Base-by-base conservation (phyloP, 2,113 vertebrate genomes). In the Caranx melampygus region DNA sequence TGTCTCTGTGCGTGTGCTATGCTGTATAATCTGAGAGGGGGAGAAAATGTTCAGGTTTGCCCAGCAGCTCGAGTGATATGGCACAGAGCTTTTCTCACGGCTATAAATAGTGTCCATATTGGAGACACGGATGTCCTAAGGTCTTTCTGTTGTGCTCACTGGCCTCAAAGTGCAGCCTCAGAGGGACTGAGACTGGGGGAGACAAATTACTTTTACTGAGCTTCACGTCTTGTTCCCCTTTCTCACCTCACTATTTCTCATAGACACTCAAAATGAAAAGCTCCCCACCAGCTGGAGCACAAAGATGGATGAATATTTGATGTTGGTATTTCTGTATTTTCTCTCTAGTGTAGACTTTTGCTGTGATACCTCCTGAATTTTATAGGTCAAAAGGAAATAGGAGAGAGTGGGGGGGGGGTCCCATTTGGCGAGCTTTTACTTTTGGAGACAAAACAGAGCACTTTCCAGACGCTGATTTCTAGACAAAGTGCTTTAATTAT, bases 61-160 rank as follows among this genome's bases (percentile, higher is more conserved):
- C 67, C 65, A 80, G 58, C 62, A 61, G 82, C 79, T 76, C 15
- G 4, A 80, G 79, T 64, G 70, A 74, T 83, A 63, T 5, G 49
- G 64, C 76, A 83, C 58, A 35, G 40, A 81, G 79, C 81, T 79
- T 84, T 91, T 83, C 58, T 75, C 40, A 47, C 42, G 75, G 75
- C 82, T 93, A 93, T 92, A 89, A 92, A 92, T 94, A 94, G 87
- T 80, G 78, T 83, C 79, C 75, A 83, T 80, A 58, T 75, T 78
- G 81, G 55, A 87, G 63, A 85, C 49, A 40, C 44, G 21, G 42
- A 74, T 79, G 77, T 84, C 86, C 67, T 82, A 51, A 83, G 80
- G 63, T 67, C 75, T 10, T 80, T 75, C 34, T 78, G 67, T 70
- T 79, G 9, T 61, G 47, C 71, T 83, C 35, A 18, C 63, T 72